These are phyloP conservation scores for Germaria angustata DNA, from an alignment of 2,888 invertebrate genomes.

Conservation along the genomic window DNA sequence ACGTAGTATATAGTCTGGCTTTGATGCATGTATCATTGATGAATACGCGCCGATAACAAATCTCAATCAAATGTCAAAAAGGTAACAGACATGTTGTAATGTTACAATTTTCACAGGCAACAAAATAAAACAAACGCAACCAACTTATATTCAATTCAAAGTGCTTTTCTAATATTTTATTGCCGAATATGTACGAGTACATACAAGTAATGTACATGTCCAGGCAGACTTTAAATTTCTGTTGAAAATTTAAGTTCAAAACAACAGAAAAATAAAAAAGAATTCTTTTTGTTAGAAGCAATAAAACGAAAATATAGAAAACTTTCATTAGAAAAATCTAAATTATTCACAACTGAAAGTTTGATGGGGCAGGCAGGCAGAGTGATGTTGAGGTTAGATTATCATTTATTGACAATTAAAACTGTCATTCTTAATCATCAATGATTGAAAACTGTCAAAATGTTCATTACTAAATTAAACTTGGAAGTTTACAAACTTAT, in stretches of 20 bases:
- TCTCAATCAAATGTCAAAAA: constrained; percentile 80
- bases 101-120: constrained; percentile 76
- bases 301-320: constrained; percentile 28
- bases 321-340: constrained; percentile 60
- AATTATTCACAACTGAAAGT: background rate
- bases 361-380: background rate
- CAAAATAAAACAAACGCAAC: background rate
- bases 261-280: background rate
- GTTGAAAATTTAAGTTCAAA: constrained; percentile 19
- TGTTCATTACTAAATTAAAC: constrained; percentile 55
- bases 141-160: constrained; percentile 19
- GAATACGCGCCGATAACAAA: constrained; percentile 76
- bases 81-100: constrained; percentile 79
- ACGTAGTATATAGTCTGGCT: constrained; percentile 68
- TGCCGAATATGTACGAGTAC: background rate
- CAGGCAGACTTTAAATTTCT: constrained; percentile 45
- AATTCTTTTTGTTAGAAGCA: constrained; percentile 4
- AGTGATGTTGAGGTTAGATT: constrained; percentile 49
- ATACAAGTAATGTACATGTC: background rate
- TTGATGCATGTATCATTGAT: constrained; percentile 78
- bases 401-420: constrained; percentile 74
- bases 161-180: constrained; percentile 31
- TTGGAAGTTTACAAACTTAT: constrained; percentile 10
- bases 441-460: constrained; percentile 63
- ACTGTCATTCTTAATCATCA: constrained; percentile 74